A percentile compares a stretch with the other conserved stretches of the same genome.
These are phyloP conservation scores for Zaprionus obscuricornis DNA, from an alignment of 2,888 invertebrate genomes.

Conservation along the genomic window DNA sequence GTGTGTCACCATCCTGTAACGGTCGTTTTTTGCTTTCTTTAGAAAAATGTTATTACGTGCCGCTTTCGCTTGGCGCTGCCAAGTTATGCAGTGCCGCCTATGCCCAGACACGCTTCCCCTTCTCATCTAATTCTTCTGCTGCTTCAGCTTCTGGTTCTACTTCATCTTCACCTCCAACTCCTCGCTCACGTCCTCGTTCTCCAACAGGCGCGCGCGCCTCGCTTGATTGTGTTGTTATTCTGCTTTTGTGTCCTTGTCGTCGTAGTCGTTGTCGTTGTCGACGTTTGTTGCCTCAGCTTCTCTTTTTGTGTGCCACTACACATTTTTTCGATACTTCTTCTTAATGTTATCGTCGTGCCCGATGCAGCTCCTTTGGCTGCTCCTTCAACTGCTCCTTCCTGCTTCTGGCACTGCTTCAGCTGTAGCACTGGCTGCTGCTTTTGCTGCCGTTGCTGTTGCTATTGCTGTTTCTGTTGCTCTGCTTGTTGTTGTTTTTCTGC, in stretches of 20 bases:
- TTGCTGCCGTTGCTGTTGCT: constrained; percentile 18
- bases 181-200: constrained; percentile 2
- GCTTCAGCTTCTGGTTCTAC: neutral
- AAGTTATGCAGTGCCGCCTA: constrained; percentile 76
- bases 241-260: constrained; percentile 72
- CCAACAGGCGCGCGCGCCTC: constrained; percentile 50
- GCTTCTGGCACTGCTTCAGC: constrained; percentile 4
- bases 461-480: constrained; percentile 3
- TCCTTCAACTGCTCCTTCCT: constrained; percentile 48
- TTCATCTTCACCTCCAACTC: neutral
- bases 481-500: constrained; percentile 13
- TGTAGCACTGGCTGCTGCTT: constrained; percentile 22
- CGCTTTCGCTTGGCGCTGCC: constrained; percentile 66
- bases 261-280: constrained; percentile 19
- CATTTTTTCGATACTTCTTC: constrained; percentile 77
- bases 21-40: constrained; percentile 61
- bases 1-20: constrained; percentile 8
- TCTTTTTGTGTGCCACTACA: constrained; percentile 61
- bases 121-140: neutral
- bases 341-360: constrained; percentile 77
- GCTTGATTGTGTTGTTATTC: constrained; percentile 76
- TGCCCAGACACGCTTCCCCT: constrained; percentile 71
- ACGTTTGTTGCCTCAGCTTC: constrained; percentile 24
- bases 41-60: constrained; percentile 76
- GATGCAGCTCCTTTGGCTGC: constrained; percentile 60